Conservation (phyloP, 2,113 vertebrate species). For the Telmatochromis sp. region DNA sequence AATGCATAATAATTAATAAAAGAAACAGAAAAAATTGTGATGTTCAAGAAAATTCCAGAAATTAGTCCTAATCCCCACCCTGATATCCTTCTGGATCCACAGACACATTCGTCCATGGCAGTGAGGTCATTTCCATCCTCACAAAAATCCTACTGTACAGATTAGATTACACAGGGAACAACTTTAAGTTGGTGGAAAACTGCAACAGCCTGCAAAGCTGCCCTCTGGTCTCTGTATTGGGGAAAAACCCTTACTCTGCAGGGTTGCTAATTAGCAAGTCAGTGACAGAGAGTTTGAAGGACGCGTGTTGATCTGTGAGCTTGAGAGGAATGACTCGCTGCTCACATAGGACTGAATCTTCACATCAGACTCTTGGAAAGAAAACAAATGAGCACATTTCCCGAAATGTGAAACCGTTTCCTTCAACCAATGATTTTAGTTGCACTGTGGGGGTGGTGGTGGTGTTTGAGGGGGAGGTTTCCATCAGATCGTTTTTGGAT, state of each 20-base stretch:
- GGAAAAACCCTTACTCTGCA: rapidly evolving
- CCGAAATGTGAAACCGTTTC: rapidly evolving
- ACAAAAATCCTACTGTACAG: rapidly evolving
- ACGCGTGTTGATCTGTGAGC: neutral
- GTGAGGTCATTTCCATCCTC: neutral
- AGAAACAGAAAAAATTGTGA: too few species aligned
- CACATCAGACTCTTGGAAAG: neutral
- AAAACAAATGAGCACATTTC: neutral
- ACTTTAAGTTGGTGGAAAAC: neutral
- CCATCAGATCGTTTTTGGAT: neutral
- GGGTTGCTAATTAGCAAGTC: neutral
- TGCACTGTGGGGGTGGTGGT: slow-evolving; percentile 27
- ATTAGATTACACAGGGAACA: neutral
- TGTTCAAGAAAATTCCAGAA: rapidly evolving
- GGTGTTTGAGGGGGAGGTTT: neutral
- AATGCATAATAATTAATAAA: neutral
- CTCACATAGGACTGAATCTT: rapidly evolving
- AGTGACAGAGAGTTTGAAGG: neutral
- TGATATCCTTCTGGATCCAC: neutral
- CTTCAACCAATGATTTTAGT: neutral
- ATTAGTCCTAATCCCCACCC: neutral
- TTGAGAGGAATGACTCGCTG: neutral
- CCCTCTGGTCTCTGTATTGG: neutral
- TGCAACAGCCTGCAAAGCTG: neutral
- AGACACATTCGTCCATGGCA: rapidly evolving